Base-by-base conservation (phyloP, 2,113 vertebrate species). In the Himantopus leucocephalus region DNA sequence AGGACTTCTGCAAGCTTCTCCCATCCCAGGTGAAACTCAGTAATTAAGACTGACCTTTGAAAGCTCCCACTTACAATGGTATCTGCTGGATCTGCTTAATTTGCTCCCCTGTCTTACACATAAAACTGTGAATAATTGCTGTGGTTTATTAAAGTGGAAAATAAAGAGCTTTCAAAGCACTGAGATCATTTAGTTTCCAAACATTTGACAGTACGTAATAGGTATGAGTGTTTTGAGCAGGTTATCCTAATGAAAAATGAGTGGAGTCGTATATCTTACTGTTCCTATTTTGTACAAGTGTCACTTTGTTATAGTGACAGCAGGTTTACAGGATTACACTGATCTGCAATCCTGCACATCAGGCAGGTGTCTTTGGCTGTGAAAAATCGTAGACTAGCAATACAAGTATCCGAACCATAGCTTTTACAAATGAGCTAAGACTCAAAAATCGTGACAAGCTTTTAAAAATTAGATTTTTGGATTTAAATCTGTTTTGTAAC, bases 41-140 rank as follows among this genome's bases (percentile, higher is more conserved):
- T 90, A 96, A 96, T 96, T 96, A 94, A 85, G 59, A 63, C 26
- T 80, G 89, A 89, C 73, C 84, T 94, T 78, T 95, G 84, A 76
- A 92, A 94, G 73, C 67, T 94, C 67, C 71, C 73, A 39, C 82
- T 83, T 68, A 84, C 18, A 58, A 43, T 53, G 2, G 4, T 68
- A 72, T 80, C 63, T 95, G 90, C 74, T 92, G 60, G 16, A 76
- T 89, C 75, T 88, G 91, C 93, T 93, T 76, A 79, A 88, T 95
- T 75, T 85, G 64, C 64, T 95, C 78, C 83, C 79, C 35, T 37
- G 21, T 84, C 50, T 83, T 88, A 80, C 63, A 68, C 35, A 71
- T 39, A 71, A 94, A 91, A 89, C 81, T 41, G 64, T 78, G 85
- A 94, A 92, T 94, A 97, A 95, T 95, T 93, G 87, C 82, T 77